Conservation (phyloP, 2,797 vertebrate species). For the Lepilemur ruficaudatus region DNA sequence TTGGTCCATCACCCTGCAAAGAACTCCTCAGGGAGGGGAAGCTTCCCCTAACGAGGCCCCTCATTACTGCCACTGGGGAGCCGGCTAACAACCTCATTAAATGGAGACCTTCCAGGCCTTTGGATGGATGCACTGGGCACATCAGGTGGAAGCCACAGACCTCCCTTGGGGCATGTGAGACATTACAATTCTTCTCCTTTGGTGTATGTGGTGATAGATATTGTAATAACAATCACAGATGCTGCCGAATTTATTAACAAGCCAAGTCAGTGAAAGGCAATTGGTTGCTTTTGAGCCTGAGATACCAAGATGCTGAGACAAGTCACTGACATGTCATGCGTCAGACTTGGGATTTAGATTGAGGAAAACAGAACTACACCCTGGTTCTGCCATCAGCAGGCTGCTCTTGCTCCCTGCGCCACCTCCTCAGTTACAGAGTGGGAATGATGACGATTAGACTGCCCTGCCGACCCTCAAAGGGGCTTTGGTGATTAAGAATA, state of each 20-base stretch:
- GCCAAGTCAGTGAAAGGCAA: background rate
- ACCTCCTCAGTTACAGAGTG: background rate
- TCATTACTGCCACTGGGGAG: background rate
- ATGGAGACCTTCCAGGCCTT: background rate
- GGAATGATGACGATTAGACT: too few relatives aligned
- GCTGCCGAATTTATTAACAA: background rate
- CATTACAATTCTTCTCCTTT: background rate
- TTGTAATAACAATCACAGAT: background rate
- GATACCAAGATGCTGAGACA: background rate
- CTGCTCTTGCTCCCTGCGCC: accelerated
- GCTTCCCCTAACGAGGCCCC: background rate
- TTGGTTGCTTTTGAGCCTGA: background rate
- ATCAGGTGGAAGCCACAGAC: constrained; percentile 14
- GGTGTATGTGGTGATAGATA: background rate
- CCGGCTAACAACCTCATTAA: background rate
- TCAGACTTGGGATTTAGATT: background rate
- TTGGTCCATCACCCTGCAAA: background rate
- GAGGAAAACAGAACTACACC: background rate
- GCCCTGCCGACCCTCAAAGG: background rate
- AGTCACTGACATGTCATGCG: background rate
- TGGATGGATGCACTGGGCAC: background rate
- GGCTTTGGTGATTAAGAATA: background rate
- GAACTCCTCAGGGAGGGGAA: background rate
- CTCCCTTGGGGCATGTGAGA: background rate
- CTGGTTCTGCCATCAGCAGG: background rate